Conservation (phyloP, 2,113 vertebrate species). For the Chaetodon trifascialis region DNA sequence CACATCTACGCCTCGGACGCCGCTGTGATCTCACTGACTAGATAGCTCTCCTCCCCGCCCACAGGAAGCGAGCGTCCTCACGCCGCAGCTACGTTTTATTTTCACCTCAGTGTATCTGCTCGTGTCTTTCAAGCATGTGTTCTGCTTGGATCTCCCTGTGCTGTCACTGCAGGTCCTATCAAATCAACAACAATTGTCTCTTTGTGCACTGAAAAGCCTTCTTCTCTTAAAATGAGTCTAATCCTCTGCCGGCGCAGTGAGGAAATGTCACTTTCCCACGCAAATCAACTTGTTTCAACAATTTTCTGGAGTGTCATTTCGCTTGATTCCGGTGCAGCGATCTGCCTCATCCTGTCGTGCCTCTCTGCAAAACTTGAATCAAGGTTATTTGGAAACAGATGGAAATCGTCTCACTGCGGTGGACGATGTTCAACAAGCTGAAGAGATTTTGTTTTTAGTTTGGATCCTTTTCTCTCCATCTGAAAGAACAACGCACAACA, state of each 20-base stretch:
- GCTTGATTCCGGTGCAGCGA: neutral
- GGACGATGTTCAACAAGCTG: neutral
- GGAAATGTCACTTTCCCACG: neutral
- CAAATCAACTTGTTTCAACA: neutral
- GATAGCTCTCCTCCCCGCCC: conserved; percentile 12
- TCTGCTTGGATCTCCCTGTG: neutral
- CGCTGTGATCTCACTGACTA: conserved; percentile 33
- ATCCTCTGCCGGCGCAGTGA: too few species aligned
- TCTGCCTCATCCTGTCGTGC: neutral
- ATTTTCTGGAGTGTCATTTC: neutral
- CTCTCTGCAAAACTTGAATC: neutral
- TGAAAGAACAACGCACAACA: neutral
- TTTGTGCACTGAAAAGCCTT: neutral
- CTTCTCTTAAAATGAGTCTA: too few species aligned
- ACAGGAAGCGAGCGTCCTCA: neutral
- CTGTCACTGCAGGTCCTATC: neutral
- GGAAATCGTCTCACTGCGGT: neutral
- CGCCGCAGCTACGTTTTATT: neutral
- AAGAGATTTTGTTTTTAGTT: too few species aligned
- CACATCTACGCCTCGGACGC: conserved; percentile 57
- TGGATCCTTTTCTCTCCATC: too few species aligned
- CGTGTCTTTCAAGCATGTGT: neutral
- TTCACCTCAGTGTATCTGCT: neutral
- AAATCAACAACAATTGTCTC: too few species aligned
- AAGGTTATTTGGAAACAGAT: neutral